Evolutionary conservation across 2,888 invertebrate species (phyloP).

Genomic region (Lissocephala sabroskyi): DNA sequence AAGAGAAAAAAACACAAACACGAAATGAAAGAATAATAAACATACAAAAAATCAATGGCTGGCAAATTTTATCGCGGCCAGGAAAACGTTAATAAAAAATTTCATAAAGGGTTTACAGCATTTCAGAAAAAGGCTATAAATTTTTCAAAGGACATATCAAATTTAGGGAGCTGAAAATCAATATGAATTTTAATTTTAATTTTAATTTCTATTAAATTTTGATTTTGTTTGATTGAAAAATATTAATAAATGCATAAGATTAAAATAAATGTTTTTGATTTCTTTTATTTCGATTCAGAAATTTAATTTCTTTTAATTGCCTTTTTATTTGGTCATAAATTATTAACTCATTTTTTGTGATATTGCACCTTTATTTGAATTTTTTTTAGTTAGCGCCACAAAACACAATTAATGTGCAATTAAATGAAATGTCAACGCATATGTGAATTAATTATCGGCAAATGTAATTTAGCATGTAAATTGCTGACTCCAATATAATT

Average conservation of each 20-base stretch:
- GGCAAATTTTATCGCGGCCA: no score
- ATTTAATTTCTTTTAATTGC: constrained; percentile 2
- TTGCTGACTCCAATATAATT: constrained; percentile 9
- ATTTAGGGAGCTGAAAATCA: no score
- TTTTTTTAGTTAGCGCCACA: constrained; percentile 2
- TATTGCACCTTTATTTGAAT: no score
- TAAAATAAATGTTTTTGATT: background rate
- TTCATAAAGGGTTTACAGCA: no score
- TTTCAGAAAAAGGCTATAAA: no score
- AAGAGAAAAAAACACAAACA: no score
- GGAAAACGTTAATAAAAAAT: no score
- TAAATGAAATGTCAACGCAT: constrained; percentile 30
- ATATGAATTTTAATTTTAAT: no score
- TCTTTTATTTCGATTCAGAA: background rate
- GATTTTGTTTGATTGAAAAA: background rate
- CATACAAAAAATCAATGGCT: no score
- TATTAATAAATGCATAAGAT: background rate
- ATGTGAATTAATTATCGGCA: background rate
- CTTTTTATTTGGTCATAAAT: background rate
- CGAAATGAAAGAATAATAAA: no score
- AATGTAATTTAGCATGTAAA: background rate
- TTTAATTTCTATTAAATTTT: background rate
- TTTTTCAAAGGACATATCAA: no score
- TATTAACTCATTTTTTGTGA: background rate
- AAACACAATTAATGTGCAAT: constrained; percentile 41